phyloP scores from a whole-genome alignment of 2,797 vertebrate genomes.

The Poeciliopsis gracilis region DNA sequence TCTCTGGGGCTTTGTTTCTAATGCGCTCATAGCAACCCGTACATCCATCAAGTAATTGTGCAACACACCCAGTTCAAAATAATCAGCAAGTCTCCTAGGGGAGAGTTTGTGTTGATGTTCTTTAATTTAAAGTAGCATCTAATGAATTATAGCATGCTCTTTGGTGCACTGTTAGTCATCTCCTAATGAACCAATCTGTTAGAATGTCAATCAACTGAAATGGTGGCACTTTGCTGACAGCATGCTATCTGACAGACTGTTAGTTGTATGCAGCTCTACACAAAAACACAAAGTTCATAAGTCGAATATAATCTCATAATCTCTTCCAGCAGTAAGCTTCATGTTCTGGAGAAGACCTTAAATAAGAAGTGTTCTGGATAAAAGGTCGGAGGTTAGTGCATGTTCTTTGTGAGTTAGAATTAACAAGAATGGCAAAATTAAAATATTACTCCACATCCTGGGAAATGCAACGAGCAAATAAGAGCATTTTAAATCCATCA shows the following conservation, averaged over 20 bases:
- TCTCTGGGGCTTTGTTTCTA: conserved; percentile 11
- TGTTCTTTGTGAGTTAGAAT: conserved; percentile 33
- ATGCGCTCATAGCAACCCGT: background rate
- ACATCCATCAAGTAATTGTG: background rate
- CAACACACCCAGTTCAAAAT: background rate
- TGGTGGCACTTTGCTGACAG: conserved; percentile 32
- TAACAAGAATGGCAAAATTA: conserved; percentile 16
- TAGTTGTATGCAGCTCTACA: conserved; percentile 52
- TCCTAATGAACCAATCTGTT: conserved; percentile 54
- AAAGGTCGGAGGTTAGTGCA: conserved; percentile 44
- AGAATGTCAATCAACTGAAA: conserved; percentile 44
- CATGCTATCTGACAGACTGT: conserved; percentile 64
- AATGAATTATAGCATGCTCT: conserved; percentile 53
- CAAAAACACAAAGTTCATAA: conserved; percentile 27
- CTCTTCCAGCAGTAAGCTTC: background rate
- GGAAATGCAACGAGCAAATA: conserved; percentile 63
- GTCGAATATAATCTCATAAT: background rate
- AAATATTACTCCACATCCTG: conserved; percentile 40
- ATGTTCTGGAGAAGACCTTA: conserved; percentile 4
- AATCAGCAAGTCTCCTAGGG: conserved; percentile 2
- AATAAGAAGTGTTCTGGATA: conserved; percentile 17
- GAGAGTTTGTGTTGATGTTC: background rate
- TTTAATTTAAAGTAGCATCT: background rate
- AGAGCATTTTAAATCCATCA: conserved; percentile 46
- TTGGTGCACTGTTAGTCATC: conserved; percentile 57